Percentiles rank a stretch among this genome's conserved stretches.
phyloP scores from a whole-genome alignment of 2,113 vertebrate species.

The Bos javanicus region DNA sequence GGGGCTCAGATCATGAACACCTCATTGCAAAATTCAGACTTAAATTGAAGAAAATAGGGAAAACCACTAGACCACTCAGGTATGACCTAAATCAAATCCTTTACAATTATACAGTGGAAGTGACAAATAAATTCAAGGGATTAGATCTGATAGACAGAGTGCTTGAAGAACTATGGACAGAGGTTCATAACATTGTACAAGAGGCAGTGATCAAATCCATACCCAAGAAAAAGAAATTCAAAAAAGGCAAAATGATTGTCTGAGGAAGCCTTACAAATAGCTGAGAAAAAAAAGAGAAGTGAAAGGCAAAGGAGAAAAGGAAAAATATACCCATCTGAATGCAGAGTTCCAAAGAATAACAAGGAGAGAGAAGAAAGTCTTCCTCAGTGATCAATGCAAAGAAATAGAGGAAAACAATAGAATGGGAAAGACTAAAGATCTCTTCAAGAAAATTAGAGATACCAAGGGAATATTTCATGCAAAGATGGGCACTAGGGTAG shows the following conservation, averaged over 20 bases:
- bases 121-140: neutral
- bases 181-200: too few species aligned
- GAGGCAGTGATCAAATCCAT: neutral
- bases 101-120: neutral
- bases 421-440: neutral
- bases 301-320: neutral
- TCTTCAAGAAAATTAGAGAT: neutral
- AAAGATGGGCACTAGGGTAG: neutral
- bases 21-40: neutral
- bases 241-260: neutral
- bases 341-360: neutral
- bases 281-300: neutral
- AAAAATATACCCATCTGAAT: neutral
- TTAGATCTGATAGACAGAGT: neutral
- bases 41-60: neutral
- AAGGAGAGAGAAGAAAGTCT: neutral
- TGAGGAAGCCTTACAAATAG: neutral
- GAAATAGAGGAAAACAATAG: neutral
- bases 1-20: neutral
- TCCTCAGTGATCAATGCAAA: neutral
- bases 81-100: neutral
- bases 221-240: neutral
- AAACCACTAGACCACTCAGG: neutral
- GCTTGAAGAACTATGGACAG: neutral
- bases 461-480: neutral